These are phyloP conservation scores for Turdus rufiventris DNA, from an alignment of 2,113 vertebrate genomes.

Conservation along the genomic window DNA sequence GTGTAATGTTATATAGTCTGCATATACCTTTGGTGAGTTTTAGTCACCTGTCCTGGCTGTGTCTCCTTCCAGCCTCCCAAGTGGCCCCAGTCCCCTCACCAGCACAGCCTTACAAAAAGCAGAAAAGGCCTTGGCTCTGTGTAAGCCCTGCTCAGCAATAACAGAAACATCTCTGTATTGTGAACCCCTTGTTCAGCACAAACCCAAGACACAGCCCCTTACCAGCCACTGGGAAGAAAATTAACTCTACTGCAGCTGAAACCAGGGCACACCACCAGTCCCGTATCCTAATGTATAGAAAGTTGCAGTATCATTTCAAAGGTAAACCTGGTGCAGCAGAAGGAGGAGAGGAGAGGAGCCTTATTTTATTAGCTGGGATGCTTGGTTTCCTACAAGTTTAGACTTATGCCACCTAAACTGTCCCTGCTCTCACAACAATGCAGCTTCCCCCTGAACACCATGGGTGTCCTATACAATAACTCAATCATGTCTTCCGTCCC, in stretches of 20 bases:
- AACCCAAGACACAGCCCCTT: not conserved
- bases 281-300: not conserved
- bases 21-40: not conserved
- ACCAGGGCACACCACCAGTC: not conserved
- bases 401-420: not conserved
- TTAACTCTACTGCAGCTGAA: not conserved
- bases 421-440: not conserved
- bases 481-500: not conserved
- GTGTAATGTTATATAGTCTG: not conserved
- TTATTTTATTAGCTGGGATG: not conserved
- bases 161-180: not conserved
- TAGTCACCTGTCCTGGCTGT: not conserved
- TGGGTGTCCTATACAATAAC: not conserved
- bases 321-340: not conserved
- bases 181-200: not conserved
- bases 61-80: not conserved
- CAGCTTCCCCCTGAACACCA: not conserved
- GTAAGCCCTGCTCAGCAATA: not conserved
- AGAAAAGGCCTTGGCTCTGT: not conserved
- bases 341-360: not conserved
- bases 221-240: not conserved
- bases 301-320: not conserved
- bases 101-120: accelerated
- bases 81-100: too few species aligned
- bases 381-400: not conserved